A percentile compares a stretch with the other conserved stretches of the same genome.
Evolutionary conservation across 2,113 vertebrate species (phyloP).

Genomic region (Eupsittula cactorum): DNA sequence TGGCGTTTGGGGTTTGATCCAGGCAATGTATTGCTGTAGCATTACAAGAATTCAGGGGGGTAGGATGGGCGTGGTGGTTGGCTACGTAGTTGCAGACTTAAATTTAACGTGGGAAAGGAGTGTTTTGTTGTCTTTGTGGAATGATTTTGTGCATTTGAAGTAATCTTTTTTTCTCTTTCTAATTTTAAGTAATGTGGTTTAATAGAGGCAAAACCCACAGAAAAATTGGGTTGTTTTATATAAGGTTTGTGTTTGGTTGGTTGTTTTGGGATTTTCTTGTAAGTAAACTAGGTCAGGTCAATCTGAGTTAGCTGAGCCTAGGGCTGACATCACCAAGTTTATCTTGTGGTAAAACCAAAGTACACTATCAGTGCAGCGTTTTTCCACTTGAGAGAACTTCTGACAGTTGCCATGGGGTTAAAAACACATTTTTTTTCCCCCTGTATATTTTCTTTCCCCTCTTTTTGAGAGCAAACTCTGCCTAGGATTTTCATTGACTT

Average conservation of each 20-base stretch:
- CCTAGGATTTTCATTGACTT: neutral
- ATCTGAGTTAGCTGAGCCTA: conserved; percentile 23
- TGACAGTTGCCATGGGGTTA: conserved; percentile 50
- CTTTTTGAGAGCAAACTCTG: neutral
- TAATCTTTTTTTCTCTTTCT: neutral
- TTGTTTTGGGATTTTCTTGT: neutral
- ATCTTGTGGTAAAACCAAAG: conserved; percentile 49
- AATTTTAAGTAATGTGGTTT: neutral
- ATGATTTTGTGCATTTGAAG: neutral
- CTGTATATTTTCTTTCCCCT: neutral
- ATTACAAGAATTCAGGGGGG: neutral
- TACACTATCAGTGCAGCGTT: neutral
- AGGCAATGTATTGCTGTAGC: neutral
- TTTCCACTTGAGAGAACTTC: conserved; percentile 51
- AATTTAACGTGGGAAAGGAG: neutral
- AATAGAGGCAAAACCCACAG: neutral
- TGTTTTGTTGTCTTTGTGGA: neutral
- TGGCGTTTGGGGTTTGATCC: neutral
- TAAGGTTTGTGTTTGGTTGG: neutral
- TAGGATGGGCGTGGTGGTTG: neutral
- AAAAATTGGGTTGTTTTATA: neutral
- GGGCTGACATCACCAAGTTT: conserved; percentile 41
- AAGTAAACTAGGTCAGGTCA: conserved; percentile 55
- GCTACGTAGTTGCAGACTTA: neutral
- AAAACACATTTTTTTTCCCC: neutral